Base-by-base conservation (phyloP, 2,797 vertebrate genomes). In the Enteromius thamalakanensis region DNA sequence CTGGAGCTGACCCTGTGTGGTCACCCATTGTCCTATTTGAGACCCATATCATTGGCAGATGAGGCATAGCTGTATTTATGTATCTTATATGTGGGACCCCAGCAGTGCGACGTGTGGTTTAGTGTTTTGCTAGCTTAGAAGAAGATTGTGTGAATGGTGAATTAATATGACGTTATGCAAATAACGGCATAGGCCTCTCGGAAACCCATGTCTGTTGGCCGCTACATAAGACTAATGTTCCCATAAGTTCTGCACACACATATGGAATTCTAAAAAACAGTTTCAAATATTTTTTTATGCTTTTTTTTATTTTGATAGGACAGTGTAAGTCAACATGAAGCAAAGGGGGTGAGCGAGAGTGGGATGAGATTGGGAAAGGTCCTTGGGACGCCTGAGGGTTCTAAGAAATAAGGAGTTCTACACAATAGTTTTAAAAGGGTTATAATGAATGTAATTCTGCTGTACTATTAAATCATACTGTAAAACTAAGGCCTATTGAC, bases 1-100 rank as follows among this genome's bases (percentile, higher is more conserved):
- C 70, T 75, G 70, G 29, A 75, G 79, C 69, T 79, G 77, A 62
- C 37, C 83, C 40, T 81, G 78, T 80, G 70, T 85, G 83, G 79
- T 81, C 78, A 47, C n/a, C 37, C 11, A 26, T 40, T 51, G 70
- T 76, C 55, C 42, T 9, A 29, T 34, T 1, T 4, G 53, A 79
- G 75, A 76, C 60, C 55, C 19, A 19, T 10, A 10, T 70, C 42
- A 45, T 78, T 78, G 72, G 23, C 37, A n/a, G 17, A 77, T 42
- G 67, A 83, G 19, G 58, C 64, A 7, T 55, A 23, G 34, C 15
- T 37, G 10, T 45, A 60, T 82, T 79, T 78, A 62, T 68, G 79
- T 23, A 23, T 81, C 37, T 78, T 53, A 72, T 60, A 81, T 77
- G 76, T 26, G 37, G 23, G 76, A 76, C 65, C 26, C 29, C 58